These are phyloP conservation scores for Drosophila rufa DNA, from an alignment of 1,140 invertebrate genomes.

Conservation along the genomic window DNA sequence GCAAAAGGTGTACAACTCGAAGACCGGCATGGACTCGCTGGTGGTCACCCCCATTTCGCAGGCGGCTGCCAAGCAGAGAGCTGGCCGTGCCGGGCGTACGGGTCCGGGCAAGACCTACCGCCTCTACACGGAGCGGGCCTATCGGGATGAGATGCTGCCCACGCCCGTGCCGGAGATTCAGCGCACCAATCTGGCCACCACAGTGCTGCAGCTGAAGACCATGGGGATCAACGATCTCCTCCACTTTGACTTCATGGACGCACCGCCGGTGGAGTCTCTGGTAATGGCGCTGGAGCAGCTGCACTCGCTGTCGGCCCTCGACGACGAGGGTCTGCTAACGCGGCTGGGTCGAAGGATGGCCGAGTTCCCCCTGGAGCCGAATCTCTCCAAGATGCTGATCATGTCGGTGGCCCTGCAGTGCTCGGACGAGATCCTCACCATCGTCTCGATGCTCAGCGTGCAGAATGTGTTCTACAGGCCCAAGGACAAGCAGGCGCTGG, in stretches of 20 bases:
- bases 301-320: slow-evolving; percentile 98
- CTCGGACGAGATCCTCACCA: slow-evolving; percentile 99
- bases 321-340: slow-evolving; percentile 98
- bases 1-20: slow-evolving; percentile 99
- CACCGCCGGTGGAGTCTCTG: slow-evolving; percentile 98
- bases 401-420: slow-evolving; percentile 99
- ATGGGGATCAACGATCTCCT: slow-evolving; percentile 99
- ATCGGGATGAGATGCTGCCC: slow-evolving; percentile 99
- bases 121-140: slow-evolving; percentile 99
- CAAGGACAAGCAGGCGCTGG: slow-evolving; percentile 98
- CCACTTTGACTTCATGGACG: slow-evolving; percentile 99
- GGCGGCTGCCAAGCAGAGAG: slow-evolving; percentile 98
- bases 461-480: slow-evolving; percentile 99
- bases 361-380: slow-evolving; percentile 99
- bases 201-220: slow-evolving; percentile 97
- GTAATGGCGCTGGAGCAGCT: slow-evolving; percentile 99
- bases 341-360: slow-evolving; percentile 98
- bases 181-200: slow-evolving; percentile 98
- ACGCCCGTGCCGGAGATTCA: slow-evolving; percentile 99
- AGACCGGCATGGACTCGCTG: slow-evolving; percentile 99
- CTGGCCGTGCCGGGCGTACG: slow-evolving; percentile 97
- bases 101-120: slow-evolving; percentile 99
- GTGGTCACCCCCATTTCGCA: slow-evolving; percentile 99
- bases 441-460: slow-evolving; percentile 99
- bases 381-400: slow-evolving; percentile 99